Conservation (phyloP, 2,113 vertebrate genomes). For the Mesitornis unicolor region DNA sequence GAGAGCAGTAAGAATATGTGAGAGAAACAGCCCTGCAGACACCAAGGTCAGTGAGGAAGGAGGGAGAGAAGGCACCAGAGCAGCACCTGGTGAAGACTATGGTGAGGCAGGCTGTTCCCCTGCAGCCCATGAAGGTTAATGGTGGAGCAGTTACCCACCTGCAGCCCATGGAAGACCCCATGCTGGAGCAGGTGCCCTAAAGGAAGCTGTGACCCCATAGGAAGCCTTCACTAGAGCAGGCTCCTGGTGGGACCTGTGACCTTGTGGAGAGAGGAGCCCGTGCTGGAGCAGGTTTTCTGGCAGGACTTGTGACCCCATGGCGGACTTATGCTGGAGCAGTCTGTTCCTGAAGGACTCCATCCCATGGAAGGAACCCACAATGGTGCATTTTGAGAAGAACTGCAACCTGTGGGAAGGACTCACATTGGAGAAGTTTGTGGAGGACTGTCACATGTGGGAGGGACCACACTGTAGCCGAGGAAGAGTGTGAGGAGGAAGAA, state of each 20-base stretch:
- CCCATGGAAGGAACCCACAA: fast-evolving
- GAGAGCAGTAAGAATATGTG: background rate
- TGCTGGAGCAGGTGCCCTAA: fast-evolving
- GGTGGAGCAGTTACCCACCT: background rate
- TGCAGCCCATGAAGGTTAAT: background rate
- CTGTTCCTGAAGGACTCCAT: background rate
- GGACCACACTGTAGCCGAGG: background rate
- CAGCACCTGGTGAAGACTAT: fast-evolving
- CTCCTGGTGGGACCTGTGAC: too few species aligned
- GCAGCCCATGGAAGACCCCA: background rate
- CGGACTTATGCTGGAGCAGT: background rate
- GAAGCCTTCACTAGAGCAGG: too few species aligned
- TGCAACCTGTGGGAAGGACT: background rate
- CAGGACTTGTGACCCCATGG: background rate
- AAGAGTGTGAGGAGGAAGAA: background rate
- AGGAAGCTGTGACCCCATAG: too few species aligned
- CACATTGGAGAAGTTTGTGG: background rate
- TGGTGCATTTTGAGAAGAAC: background rate
- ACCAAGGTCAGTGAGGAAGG: background rate
- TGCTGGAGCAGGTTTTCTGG: too few species aligned
- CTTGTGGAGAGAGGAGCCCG: too few species aligned
- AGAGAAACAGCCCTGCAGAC: background rate
- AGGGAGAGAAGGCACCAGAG: background rate
- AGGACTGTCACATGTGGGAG: background rate
- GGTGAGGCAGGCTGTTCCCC: background rate